Evolutionary conservation across 2,888 invertebrate species (phyloP).

Genomic region (Latheticus oryzae): DNA sequence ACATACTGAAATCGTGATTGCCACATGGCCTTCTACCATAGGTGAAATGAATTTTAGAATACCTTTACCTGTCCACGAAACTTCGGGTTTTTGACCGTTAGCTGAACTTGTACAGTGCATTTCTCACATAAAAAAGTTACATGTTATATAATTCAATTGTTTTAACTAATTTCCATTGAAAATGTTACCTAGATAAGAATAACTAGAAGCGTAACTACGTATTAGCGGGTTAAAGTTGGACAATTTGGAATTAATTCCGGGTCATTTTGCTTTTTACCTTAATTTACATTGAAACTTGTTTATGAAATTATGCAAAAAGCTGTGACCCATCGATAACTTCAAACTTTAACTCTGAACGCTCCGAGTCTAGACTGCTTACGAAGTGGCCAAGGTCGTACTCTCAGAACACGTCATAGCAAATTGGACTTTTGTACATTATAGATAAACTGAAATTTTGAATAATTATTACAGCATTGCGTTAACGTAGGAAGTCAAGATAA

Average conservation of each 20-base stretch:
- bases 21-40: constrained; percentile 27
- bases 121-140: constrained; percentile 8
- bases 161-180: no score
- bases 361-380: constrained; percentile 20
- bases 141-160: no score
- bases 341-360: constrained; percentile 3
- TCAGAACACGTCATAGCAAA: constrained; percentile 12
- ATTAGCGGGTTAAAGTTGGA: background rate
- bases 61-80: constrained; percentile 17
- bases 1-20: constrained; percentile 26
- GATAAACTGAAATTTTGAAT: constrained; percentile 1
- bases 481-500: constrained; percentile 13
- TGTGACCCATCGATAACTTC: constrained; percentile 22
- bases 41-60: constrained; percentile 25
- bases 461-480: background rate
- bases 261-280: constrained; percentile 9
- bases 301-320: constrained; percentile 22
- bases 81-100: constrained; percentile 38
- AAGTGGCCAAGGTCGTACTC: constrained; percentile 15
- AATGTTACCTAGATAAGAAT: no score
- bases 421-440: constrained; percentile 11
- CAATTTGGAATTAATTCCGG: constrained; percentile 12
- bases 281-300: constrained; percentile 23
- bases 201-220: no score
- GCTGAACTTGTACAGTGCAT: constrained; percentile 30